phyloP scores from a whole-genome alignment of 2,113 vertebrate genomes.

The Odontophorus gujanensis region DNA sequence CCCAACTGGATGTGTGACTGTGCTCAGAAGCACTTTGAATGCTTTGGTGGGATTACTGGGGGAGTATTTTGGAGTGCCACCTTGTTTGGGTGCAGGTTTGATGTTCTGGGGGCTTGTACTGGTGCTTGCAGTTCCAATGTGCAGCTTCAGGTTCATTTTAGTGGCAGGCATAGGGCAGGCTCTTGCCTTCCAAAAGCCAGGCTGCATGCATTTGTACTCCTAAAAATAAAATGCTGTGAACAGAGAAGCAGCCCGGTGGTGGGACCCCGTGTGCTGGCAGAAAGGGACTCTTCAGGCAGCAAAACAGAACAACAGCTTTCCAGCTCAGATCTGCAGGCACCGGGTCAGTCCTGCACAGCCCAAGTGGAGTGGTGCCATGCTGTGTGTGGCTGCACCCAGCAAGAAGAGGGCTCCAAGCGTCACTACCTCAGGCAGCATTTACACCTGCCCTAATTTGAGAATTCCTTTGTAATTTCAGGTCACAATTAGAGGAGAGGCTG shows the following conservation, averaged over 20 bases:
- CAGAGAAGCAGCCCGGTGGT: not conserved
- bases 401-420: not conserved
- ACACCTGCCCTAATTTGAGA: not conserved
- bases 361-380: not conserved
- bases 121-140: not conserved
- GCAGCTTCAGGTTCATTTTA: not conserved
- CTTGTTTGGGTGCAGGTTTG: rapidly evolving
- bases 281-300: not conserved
- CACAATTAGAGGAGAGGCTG: not conserved
- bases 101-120: not conserved
- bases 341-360: not conserved
- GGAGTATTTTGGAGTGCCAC: not conserved
- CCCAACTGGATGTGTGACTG: not conserved
- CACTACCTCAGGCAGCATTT: conserved; percentile 2
- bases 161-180: not conserved
- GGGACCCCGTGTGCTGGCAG: not conserved
- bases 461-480: conserved; percentile 50
- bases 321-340: not conserved
- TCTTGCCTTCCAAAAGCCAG: not conserved
- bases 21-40: not conserved
- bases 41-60: not conserved
- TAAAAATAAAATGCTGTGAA: not conserved
- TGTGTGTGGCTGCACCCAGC: not conserved
- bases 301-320: not conserved
- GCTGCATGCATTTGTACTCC: not conserved